phyloP scores from a whole-genome alignment of 2,113 vertebrate species.

The Tonatia bakeri region DNA sequence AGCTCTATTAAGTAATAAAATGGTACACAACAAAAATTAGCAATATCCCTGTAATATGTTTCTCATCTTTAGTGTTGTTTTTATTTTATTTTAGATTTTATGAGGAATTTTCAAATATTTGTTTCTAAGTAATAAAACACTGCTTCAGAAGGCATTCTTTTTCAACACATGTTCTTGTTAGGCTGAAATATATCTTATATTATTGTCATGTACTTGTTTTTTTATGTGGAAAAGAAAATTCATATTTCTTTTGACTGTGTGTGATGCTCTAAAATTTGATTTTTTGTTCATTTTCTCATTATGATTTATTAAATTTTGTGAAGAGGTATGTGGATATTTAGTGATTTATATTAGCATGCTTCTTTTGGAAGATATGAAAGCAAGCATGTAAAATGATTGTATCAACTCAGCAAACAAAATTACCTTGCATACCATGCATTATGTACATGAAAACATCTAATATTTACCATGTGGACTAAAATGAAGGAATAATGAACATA shows the following conservation, averaged over 20 bases:
- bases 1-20: no score
- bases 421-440: constrained; percentile 15
- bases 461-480: constrained; percentile 51
- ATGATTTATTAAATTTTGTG: constrained; percentile 38
- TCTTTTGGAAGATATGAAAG: constrained; percentile 51
- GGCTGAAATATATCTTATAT: not conserved
- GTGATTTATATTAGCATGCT: constrained; percentile 53
- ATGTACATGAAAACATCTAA: constrained; percentile 51
- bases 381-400: constrained; percentile 38
- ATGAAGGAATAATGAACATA: constrained; percentile 39
- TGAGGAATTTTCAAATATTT: not conserved
- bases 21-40: not conserved
- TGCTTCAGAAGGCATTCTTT: not conserved
- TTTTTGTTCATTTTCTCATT: constrained; percentile 46
- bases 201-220: not conserved
- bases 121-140: not conserved
- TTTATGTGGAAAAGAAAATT: not conserved
- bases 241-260: not conserved
- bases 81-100: not conserved
- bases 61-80: not conserved
- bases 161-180: not conserved
- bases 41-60: not conserved
- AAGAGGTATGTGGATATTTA: not conserved
- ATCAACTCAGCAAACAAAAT: constrained; percentile 57
- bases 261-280: not conserved